These are phyloP conservation scores for Hyles vespertilio DNA, from an alignment of 1,140 invertebrate genomes.

Conservation along the genomic window DNA sequence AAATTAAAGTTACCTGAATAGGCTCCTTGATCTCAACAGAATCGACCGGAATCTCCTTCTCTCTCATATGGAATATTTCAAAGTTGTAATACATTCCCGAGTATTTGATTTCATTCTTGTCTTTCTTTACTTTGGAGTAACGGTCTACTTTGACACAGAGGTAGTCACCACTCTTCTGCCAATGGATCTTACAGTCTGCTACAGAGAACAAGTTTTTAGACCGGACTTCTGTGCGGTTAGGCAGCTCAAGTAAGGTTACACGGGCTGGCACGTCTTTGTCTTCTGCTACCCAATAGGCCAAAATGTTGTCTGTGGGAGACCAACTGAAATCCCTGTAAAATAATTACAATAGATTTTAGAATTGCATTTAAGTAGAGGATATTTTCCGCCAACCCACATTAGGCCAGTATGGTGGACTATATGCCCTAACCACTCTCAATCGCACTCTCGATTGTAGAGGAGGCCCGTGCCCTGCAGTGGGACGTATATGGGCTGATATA, in stretches of 20 bases:
- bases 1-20: conserved; percentile 78
- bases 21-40: conserved; percentile 96
- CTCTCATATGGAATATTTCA: conserved; percentile 98
- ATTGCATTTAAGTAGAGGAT: too few relatives aligned
- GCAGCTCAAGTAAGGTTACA: conserved; percentile 90
- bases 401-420: too few relatives aligned
- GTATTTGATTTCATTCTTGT: conserved; percentile 93
- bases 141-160: conserved; percentile 98
- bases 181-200: conserved; percentile 98
- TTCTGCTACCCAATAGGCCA: conserved; percentile 99
- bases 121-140: conserved; percentile 95
- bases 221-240: conserved; percentile 92
- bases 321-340: conserved; percentile 91
- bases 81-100: conserved; percentile 99
- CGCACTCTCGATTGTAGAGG: too few relatives aligned
- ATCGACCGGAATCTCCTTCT: conserved; percentile 98
- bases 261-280: conserved; percentile 93
- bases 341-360: neutral
- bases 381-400: too few relatives aligned
- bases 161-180: conserved; percentile 99
- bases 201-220: conserved; percentile 99
- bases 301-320: conserved; percentile 97
- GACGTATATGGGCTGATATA: too few relatives aligned
- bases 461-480: too few relatives aligned
- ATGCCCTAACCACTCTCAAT: too few relatives aligned